Evolutionary conservation across 2,797 vertebrate genomes (phyloP), one percentile per base, ranked within the genome.

Genomic region (Anguilla marmorata): DNA sequence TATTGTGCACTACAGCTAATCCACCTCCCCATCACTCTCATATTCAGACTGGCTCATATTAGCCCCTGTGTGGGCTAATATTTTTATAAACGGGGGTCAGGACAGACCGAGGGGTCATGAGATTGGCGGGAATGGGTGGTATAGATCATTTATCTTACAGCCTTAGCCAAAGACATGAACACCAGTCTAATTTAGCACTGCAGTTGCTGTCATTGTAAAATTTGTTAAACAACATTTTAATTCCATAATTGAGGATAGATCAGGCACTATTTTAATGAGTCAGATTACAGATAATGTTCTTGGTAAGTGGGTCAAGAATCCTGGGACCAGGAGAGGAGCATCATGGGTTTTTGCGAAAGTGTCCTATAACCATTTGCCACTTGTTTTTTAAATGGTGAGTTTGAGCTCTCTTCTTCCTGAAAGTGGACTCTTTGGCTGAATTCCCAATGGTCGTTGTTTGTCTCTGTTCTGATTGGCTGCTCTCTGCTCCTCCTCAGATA

Each of bases 401-500:
- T 19, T 37, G 14, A 76, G 5, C 69, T 72, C n/a, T 72, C 11
- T 12, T 11, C 16, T 33, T 72, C 2, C 30, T 1, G 14, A 30
- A 76, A 76, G 72, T 12, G 27, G 33, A 16, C 72, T 0, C 41
- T 1, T 82, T 45, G 79, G 82, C 76, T 63, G 11, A 19, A 14
- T 52, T 24, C 48, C 16, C 14, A 27, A 8, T 12, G 1, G 48
- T 14, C 30, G 0, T 66, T 33, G 24, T 9, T 14, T 37, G 48
- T 1, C 60, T 56, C 52, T 27, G n/a, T 2, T 74, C 60, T 76
- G 66, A 85, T 74, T 79, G 50, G 48, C 50, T 48, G 11, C 2
- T 1, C n/a, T 9, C 45, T 21, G 19, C 27, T 85, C 79, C 91
- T 89, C 92, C 94, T 76, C 93, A 99, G 98, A 99, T 99, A 93